Evolutionary conservation across 2,113 vertebrate species (phyloP), one percentile per base, ranked within the genome.

Genomic region (Cyprinodon tularosa): DNA sequence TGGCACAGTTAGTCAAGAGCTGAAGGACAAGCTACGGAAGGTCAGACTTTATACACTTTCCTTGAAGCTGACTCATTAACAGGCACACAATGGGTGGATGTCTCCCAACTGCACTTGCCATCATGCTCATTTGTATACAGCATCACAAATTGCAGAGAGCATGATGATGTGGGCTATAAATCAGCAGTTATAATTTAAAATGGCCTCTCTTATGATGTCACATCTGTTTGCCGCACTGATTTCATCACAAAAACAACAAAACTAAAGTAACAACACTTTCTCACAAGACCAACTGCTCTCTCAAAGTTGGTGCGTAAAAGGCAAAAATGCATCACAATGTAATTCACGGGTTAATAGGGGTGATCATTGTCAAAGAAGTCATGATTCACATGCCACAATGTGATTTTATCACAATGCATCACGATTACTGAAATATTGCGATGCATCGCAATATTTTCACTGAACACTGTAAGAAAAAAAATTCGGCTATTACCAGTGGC

Each of bases 1-100:
- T 68, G 95, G 94, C 22, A 94, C 91, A 12, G 84, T 98, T 29
- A 90, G 87, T 88, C 90, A 87, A 39, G 94, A 96, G 50, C 89
- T 97, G 59, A 97, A 97, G 76, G 90, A 93, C 53, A 96, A 95
- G 72, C 93, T 97, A 42, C 92, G 66, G 69, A 90, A 89, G 92
- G 96, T 97, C 83, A 93, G 92, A 64, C 12, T 59, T 68, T 13
- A 63, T 66, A 53, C 15, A 14, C 71, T 20, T 53, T 0, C 63
- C 68, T 1, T 1, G 64, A 64, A 22, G 20, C 68, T 15, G 22
- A 7, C n/a, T 15, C 14, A 4, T 38, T 68, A 29, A 17, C 66
- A n/a, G 17, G 0, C 29, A 68, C 12, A 12, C 45, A 6, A 9
- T 62, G 29, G 29, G 44, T 15, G 5, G 45, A 22, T 29, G 13